These are phyloP conservation scores for Archivesica marissinica DNA, from an alignment of 1,140 invertebrate species.

Conservation along the genomic window DNA sequence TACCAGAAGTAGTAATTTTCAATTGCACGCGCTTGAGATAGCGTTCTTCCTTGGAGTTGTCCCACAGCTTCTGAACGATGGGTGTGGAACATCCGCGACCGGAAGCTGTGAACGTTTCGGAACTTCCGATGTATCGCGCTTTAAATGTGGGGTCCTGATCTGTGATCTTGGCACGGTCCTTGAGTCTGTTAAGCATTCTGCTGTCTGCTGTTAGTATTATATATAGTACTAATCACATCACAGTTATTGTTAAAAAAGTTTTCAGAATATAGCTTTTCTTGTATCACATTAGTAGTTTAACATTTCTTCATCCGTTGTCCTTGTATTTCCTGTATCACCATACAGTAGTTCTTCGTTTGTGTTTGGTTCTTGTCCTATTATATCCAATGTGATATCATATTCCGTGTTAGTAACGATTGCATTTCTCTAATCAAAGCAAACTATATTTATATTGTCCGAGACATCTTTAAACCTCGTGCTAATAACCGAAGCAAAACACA, in stretches of 20 bases:
- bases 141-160: slow-evolving; percentile 70
- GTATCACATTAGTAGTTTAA: neutral
- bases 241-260: neutral
- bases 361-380: too few species aligned
- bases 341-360: too few species aligned
- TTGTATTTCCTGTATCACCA: too few species aligned
- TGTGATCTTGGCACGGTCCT: slow-evolving; percentile 69
- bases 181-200: slow-evolving; percentile 69
- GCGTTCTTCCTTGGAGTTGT: slow-evolving; percentile 67
- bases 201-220: too few species aligned
- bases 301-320: too few species aligned
- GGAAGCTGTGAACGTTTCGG: slow-evolving; percentile 68
- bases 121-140: slow-evolving; percentile 71
- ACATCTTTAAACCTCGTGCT: too few species aligned
- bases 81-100: slow-evolving; percentile 70
- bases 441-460: too few species aligned
- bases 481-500: neutral
- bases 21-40: slow-evolving; percentile 68
- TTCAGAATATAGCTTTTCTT: neutral
- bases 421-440: too few species aligned
- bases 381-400: too few species aligned
- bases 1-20: slow-evolving; percentile 63
- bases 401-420: too few species aligned
- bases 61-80: slow-evolving; percentile 73
- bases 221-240: neutral